A percentile compares a stretch with the other conserved stretches of the same genome.
These are phyloP conservation scores for Himalopsyche kuldschensis DNA, from an alignment of 2,888 invertebrate species.

Conservation along the genomic window DNA sequence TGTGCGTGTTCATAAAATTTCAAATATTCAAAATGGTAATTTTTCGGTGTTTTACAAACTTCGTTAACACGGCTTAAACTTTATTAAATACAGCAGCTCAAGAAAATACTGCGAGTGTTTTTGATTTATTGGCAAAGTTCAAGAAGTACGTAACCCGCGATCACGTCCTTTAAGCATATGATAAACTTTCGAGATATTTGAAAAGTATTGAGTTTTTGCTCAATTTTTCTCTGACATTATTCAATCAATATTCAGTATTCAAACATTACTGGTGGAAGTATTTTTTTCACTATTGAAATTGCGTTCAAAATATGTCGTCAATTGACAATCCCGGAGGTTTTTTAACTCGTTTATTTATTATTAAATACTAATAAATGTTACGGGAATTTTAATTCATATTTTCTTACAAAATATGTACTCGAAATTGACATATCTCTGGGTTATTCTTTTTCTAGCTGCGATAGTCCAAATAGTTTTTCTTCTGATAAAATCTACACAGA, in stretches of 20 bases:
- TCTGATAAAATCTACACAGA: too few relatives aligned
- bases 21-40: constrained; percentile 11
- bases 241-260: neutral
- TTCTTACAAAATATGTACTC: too few relatives aligned
- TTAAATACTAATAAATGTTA: too few relatives aligned
- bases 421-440: too few relatives aligned
- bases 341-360: too few relatives aligned
- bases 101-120: constrained; percentile 28
- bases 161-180: constrained; percentile 12
- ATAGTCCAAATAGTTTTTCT: too few relatives aligned
- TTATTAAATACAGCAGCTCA: constrained; percentile 37
- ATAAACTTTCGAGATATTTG: neutral
- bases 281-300: neutral
- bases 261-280: neutral
- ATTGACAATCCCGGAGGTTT: neutral
- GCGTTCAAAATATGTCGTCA: neutral
- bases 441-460: too few relatives aligned
- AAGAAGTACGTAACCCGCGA: constrained; percentile 31
- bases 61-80: constrained; percentile 33
- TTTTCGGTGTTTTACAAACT: constrained; percentile 35
- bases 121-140: constrained; percentile 37
- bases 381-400: too few relatives aligned
- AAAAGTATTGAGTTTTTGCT: neutral
- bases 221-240: neutral
- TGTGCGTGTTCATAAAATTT: neutral